These are phyloP conservation scores for Pardalotus punctatus DNA, from an alignment of 2,113 vertebrate species.

Conservation along the genomic window DNA sequence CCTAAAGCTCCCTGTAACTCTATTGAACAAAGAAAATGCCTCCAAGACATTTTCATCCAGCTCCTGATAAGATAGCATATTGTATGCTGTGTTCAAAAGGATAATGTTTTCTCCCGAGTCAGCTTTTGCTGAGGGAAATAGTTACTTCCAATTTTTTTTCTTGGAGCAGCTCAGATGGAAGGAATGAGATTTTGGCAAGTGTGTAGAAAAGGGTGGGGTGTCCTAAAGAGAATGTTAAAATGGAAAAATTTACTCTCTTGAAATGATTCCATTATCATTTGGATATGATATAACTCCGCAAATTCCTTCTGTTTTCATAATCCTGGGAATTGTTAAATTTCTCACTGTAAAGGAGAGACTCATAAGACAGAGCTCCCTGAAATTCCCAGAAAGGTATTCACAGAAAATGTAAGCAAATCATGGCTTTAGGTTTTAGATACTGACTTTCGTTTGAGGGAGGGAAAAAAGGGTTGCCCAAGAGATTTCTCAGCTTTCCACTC, in stretches of 20 bases:
- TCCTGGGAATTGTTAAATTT: neutral
- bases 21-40: neutral
- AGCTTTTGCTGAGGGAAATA: conserved; percentile 16
- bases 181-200: conserved; percentile 33
- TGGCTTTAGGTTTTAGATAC: neutral
- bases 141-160: neutral
- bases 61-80: conserved; percentile 19
- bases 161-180: neutral
- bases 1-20: neutral
- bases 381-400: neutral
- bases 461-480: rapidly evolving
- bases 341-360: neutral
- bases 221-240: neutral
- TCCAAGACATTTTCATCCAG: neutral
- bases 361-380: neutral
- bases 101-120: neutral
- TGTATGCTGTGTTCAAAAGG: neutral
- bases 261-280: conserved; percentile 17
- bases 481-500: neutral
- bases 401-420: neutral
- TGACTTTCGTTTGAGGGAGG: neutral
- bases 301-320: neutral
- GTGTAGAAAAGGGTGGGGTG: neutral
- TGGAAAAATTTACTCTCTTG: conserved; percentile 20
- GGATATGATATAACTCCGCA: neutral